These are phyloP conservation scores for Ptilonorhynchus violaceus DNA, from an alignment of 2,113 vertebrate species.

Conservation along the genomic window DNA sequence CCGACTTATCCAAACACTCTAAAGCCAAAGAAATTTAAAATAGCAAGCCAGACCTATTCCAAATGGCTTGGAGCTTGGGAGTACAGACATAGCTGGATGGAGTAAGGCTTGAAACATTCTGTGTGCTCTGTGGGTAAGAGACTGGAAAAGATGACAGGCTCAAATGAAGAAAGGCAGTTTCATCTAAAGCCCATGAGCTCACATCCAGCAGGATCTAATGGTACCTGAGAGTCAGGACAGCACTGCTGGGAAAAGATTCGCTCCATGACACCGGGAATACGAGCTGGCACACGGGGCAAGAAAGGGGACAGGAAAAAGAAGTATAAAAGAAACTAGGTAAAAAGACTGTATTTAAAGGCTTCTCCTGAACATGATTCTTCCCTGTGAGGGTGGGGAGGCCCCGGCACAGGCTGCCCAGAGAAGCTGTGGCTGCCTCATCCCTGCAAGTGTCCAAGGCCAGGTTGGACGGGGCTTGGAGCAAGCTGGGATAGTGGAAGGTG, in stretches of 20 bases:
- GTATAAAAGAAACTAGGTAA: not conserved
- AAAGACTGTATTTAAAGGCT: not conserved
- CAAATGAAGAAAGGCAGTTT: not conserved
- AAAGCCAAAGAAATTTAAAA: not conserved
- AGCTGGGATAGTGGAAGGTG: accelerated
- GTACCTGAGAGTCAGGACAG: not conserved
- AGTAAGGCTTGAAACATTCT: not conserved
- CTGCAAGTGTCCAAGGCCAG: not conserved
- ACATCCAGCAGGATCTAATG: not conserved
- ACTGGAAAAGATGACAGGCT: not conserved
- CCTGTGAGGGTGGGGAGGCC: accelerated
- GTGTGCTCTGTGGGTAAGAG: not conserved
- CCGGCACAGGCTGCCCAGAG: not conserved
- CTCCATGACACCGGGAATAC: not conserved
- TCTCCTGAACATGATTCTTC: not conserved
- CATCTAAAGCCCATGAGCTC: not conserved
- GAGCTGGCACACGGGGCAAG: accelerated
- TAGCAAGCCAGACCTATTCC: not conserved
- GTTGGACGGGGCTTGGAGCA: accelerated
- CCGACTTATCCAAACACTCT: not conserved
- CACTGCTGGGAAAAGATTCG: not conserved
- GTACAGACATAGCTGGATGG: not conserved
- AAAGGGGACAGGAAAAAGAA: not conserved
- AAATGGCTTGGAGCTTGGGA: not conserved
- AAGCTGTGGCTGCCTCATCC: not conserved